A percentile compares a stretch with the other conserved stretches of the same genome.
phyloP scores from a whole-genome alignment of 2,797 vertebrate species.

The Epinephelus malabaricus region DNA sequence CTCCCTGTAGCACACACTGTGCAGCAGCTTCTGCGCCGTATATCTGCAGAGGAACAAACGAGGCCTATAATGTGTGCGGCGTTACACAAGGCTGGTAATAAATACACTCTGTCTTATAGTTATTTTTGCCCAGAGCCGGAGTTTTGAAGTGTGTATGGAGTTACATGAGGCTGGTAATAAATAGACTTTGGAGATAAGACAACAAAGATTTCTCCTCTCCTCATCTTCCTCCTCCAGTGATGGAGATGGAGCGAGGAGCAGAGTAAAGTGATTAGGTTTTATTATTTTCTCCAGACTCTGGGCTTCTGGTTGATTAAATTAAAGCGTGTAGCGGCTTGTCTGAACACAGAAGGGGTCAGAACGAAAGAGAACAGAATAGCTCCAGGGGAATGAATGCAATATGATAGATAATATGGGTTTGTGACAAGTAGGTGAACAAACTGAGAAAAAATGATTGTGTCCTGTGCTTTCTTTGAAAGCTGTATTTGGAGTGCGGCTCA shows the following conservation, averaged over 20 bases:
- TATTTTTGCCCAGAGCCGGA: constrained; percentile 55
- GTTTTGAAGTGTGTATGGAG: constrained; percentile 63
- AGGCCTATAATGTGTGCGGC: constrained; percentile 29
- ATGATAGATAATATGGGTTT: constrained; percentile 60
- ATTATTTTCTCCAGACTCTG: constrained; percentile 75
- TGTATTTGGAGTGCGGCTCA: constrained; percentile 8
- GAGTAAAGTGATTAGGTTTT: constrained; percentile 75
- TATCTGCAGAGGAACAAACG: constrained; percentile 35
- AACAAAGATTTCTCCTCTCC: constrained; percentile 46
- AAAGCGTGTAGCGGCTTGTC: constrained; percentile 69
- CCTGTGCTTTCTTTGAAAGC: constrained; percentile 26
- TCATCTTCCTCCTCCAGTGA: constrained; percentile 59
- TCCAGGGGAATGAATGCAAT: constrained; percentile 56
- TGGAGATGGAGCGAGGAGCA: constrained; percentile 54
- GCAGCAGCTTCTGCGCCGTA: neutral
- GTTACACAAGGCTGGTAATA: constrained; percentile 53
- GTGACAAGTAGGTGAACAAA: constrained; percentile 51
- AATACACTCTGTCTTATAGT: constrained; percentile 50
- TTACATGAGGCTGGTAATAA: constrained; percentile 64
- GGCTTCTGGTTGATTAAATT: constrained; percentile 75
- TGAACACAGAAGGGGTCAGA: constrained; percentile 72
- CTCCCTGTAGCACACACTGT: neutral
- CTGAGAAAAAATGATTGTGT: constrained; percentile 26
- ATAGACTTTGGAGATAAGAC: constrained; percentile 65
- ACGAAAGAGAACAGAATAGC: constrained; percentile 52